A percentile compares a stretch with the other conserved stretches of the same genome.
Conservation (phyloP, 2,797 vertebrate genomes). For the Pterois miles region DNA sequence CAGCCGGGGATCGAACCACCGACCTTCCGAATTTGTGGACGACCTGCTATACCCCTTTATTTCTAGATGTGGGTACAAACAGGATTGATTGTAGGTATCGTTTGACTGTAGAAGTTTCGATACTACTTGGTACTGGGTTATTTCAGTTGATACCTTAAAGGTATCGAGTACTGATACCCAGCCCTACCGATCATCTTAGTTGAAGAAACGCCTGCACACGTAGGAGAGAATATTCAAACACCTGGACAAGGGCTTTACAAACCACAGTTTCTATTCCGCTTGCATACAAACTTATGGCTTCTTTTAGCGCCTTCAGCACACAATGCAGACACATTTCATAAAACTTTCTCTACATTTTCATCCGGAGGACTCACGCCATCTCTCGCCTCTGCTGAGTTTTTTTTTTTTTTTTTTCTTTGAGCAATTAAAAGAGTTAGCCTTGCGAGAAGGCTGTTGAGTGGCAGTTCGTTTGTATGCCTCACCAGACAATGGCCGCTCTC, state of each 20-base stretch:
- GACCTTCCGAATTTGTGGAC: too few species aligned
- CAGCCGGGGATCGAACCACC: too few species aligned
- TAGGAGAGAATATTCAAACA: background rate
- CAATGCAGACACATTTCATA: background rate
- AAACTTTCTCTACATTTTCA: slow-evolving; percentile 25
- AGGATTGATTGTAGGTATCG: too few species aligned
- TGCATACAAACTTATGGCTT: background rate
- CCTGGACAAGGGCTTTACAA: background rate
- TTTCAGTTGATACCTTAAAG: too few species aligned
- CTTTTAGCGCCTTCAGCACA: background rate
- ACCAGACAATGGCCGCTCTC: slow-evolving; percentile 64
- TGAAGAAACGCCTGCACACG: background rate
- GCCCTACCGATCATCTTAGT: too few species aligned
- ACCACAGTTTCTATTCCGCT: background rate
- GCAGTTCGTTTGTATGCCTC: slow-evolving; percentile 31
- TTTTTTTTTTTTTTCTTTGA: slow-evolving; percentile 31
- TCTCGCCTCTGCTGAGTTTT: slow-evolving; percentile 4
- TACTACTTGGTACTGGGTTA: too few species aligned
- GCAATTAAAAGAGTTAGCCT: slow-evolving; percentile 68
- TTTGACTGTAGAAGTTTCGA: too few species aligned
- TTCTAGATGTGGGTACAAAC: too few species aligned
- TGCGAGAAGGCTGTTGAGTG: slow-evolving; percentile 53
- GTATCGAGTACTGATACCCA: too few species aligned
- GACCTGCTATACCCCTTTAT: too few species aligned
- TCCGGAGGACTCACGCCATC: slow-evolving; percentile 17